These are phyloP conservation scores for Lathronympha strigana DNA, from an alignment of 2,888 invertebrate species.

Conservation along the genomic window DNA sequence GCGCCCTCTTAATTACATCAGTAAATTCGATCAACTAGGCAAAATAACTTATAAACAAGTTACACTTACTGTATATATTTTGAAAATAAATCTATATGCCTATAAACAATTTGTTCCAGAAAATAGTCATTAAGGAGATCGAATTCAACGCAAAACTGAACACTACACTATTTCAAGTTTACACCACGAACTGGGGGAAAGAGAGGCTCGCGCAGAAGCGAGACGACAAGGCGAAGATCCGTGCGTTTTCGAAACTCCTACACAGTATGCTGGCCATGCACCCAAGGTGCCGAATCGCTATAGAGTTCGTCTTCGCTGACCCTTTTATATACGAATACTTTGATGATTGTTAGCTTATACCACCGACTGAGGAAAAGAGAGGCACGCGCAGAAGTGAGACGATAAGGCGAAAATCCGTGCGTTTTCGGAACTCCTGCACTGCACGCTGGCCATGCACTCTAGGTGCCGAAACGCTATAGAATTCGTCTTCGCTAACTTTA, in stretches of 20 bases:
- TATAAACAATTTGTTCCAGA: conserved; percentile 48
- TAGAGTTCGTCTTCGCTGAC: conserved; percentile 57
- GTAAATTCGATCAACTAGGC: too few relatives aligned
- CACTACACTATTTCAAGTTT: conserved; percentile 43
- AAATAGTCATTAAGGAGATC: conserved; percentile 41
- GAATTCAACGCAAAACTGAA: conserved; percentile 45
- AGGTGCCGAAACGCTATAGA: too few relatives aligned
- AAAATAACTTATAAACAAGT: too few relatives aligned
- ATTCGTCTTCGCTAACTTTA: too few relatives aligned
- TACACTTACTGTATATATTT: too few relatives aligned
- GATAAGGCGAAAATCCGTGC: too few relatives aligned
- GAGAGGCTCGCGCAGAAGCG: background rate
- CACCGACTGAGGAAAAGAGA: too few relatives aligned
- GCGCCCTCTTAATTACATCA: too few relatives aligned
- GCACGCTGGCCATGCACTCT: too few relatives aligned
- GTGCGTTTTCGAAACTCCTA: conserved; percentile 50
- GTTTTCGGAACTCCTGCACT: too few relatives aligned
- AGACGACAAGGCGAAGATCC: conserved; percentile 49
- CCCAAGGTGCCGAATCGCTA: conserved; percentile 56
- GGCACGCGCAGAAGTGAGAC: too few relatives aligned
- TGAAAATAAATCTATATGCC: background rate
- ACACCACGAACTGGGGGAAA: conserved; percentile 46
- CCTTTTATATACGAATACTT: conserved; percentile 54
- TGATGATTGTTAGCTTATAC: conserved; percentile 14
- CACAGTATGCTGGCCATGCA: conserved; percentile 60